A percentile compares a stretch with the other conserved stretches of the same genome.
phyloP scores from a whole-genome alignment of 2,797 vertebrate species.

The Melanotaenia nigrans region DNA sequence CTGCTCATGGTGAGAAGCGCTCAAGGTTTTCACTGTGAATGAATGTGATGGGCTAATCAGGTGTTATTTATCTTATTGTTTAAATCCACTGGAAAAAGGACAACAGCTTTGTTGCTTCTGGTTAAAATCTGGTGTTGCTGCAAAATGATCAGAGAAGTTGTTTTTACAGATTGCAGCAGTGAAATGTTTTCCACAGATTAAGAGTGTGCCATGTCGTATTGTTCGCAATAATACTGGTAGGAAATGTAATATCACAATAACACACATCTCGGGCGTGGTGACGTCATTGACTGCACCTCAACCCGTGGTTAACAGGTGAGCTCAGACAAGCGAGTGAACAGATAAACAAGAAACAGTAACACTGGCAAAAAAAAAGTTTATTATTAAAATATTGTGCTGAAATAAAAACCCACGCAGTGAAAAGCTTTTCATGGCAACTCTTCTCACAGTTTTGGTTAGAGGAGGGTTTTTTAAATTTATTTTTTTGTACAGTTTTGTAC shows the following conservation, averaged over 20 bases:
- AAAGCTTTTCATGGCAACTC: too few relatives aligned
- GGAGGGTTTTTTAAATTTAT: too few relatives aligned
- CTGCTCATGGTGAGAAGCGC: constrained; percentile 90
- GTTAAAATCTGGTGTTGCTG: neutral
- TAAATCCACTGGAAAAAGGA: neutral
- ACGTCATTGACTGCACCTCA: neutral
- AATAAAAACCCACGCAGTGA: too few relatives aligned
- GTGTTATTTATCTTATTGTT: neutral
- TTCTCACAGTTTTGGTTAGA: too few relatives aligned
- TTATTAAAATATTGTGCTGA: too few relatives aligned
- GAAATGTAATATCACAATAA: neutral
- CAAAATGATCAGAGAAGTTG: neutral
- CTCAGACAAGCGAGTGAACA: neutral
- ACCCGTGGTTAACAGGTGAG: neutral
- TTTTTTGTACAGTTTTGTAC: too few relatives aligned
- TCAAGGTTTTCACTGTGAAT: neutral
- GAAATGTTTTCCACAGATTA: neutral
- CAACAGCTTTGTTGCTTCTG: neutral
- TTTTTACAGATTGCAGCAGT: neutral
- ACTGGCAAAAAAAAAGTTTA: too few relatives aligned
- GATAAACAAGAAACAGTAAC: neutral
- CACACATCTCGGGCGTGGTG: neutral
- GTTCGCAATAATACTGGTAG: neutral
- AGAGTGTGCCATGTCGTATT: neutral
- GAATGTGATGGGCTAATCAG: neutral